Percentiles rank a stretch among this genome's conserved stretches.
These are phyloP conservation scores for Ceratotherium simum DNA, from an alignment of 2,113 vertebrate species.

Conservation along the genomic window DNA sequence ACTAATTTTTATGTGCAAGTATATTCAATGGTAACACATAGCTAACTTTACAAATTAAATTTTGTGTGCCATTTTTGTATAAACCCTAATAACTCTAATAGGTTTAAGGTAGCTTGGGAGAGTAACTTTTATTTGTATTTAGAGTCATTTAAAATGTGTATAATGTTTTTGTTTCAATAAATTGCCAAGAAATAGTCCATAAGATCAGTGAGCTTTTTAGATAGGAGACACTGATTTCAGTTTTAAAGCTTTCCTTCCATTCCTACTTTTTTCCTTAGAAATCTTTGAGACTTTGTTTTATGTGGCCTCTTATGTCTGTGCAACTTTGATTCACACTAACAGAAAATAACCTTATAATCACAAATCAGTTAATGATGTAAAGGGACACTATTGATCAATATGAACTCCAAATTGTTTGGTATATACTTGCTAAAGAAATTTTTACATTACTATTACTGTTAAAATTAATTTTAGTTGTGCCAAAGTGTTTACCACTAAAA, in stretches of 20 bases:
- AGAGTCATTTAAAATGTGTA: not conserved
- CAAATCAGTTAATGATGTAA: conserved; percentile 35
- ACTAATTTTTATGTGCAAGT: not conserved
- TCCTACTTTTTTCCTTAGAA: conserved; percentile 3
- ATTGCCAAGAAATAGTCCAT: conserved; percentile 22
- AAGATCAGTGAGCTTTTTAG: conserved; percentile 33
- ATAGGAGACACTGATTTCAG: conserved; percentile 22
- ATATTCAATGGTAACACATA: not conserved
- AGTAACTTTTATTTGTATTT: conserved; percentile 41
- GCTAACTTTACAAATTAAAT: conserved; percentile 40
- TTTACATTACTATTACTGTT: conserved; percentile 29
- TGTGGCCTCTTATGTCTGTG: conserved; percentile 19
- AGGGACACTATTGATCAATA: not conserved
- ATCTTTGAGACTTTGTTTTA: conserved; percentile 38
- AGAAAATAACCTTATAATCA: conserved; percentile 43
- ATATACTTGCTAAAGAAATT: not conserved
- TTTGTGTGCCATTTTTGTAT: not conserved
- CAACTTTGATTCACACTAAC: not conserved
- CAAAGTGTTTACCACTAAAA: conserved; percentile 8
- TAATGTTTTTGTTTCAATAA: conserved; percentile 41
- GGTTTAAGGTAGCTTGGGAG: conserved; percentile 15
- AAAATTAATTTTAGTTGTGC: conserved; percentile 43
- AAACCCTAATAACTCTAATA: not conserved
- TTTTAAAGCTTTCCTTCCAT: not conserved
- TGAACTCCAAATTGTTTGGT: conserved; percentile 23